phyloP scores from a whole-genome alignment of 2,113 vertebrate species.

The Antechinus flavipes region DNA sequence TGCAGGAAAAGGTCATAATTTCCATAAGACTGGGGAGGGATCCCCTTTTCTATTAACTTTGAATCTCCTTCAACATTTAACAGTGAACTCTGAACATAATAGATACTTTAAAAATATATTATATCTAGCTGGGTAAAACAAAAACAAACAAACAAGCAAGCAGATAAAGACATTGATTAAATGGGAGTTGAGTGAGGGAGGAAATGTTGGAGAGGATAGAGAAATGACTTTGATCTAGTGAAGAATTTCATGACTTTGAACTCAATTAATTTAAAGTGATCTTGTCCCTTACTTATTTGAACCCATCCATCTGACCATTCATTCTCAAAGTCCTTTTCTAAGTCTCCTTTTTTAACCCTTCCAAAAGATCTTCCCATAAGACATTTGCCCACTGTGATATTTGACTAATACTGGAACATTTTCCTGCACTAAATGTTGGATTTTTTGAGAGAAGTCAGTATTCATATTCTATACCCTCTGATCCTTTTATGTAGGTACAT shows the following conservation, averaged over 20 bases:
- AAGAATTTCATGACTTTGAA: neutral
- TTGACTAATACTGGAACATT: neutral
- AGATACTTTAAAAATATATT: neutral
- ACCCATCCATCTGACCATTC: neutral
- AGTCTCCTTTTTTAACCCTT: neutral
- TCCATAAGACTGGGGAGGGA: neutral
- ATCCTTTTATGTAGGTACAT: no score
- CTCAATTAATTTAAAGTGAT: neutral
- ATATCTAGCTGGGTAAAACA: neutral
- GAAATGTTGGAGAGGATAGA: neutral
- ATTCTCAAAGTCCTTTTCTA: neutral
- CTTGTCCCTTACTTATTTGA: neutral
- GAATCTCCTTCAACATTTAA: neutral
- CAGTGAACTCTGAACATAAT: neutral
- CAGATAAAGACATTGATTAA: neutral
- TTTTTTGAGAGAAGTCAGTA: neutral
- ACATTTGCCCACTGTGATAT: neutral
- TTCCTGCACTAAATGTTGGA: neutral
- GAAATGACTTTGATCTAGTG: neutral
- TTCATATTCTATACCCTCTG: no score
- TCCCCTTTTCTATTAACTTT: neutral
- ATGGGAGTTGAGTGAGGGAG: neutral
- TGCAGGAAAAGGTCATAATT: neutral
- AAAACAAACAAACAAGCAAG: no score
- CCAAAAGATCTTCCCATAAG: neutral